Evolutionary conservation across 1,140 invertebrate genomes (phyloP).

Genomic region (Reticulitermes speratus): DNA sequence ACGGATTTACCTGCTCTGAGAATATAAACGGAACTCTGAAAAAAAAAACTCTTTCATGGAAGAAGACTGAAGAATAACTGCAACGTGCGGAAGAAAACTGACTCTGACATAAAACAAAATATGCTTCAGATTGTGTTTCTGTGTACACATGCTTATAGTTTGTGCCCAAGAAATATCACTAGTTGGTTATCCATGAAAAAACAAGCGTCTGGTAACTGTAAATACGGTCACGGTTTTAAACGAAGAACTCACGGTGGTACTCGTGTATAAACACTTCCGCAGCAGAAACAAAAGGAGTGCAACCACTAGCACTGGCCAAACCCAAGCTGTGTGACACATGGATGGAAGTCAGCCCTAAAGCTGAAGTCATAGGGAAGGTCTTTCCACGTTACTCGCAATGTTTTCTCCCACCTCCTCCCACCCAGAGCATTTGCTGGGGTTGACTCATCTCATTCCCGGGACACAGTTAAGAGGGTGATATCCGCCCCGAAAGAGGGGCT

Average conservation of each 20-base stretch:
- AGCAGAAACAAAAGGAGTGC: background rate
- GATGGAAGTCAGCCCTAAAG: background rate
- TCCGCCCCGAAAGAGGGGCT: background rate
- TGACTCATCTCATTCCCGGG: slow-evolving; percentile 14
- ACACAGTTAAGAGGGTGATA: background rate
- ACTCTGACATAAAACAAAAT: too few relatives aligned
- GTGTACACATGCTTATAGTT: too few relatives aligned
- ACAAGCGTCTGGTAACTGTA: too few relatives aligned
- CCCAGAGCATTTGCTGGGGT: background rate
- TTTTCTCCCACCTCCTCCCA: background rate
- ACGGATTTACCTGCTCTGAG: too few relatives aligned
- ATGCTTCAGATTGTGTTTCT: too few relatives aligned
- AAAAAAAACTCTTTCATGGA: too few relatives aligned
- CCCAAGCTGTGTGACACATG: background rate
- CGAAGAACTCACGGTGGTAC: background rate
- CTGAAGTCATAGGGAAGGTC: background rate
- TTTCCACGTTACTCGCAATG: background rate
- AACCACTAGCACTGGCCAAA: background rate
- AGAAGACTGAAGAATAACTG: too few relatives aligned
- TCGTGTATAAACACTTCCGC: background rate
- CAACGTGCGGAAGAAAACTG: too few relatives aligned
- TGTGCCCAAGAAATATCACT: too few relatives aligned
- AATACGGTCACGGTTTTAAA: too few relatives aligned
- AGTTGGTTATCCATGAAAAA: too few relatives aligned
- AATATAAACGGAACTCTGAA: too few relatives aligned